Conservation (phyloP, 2,113 vertebrate species). For the Lates calcarifer region DNA sequence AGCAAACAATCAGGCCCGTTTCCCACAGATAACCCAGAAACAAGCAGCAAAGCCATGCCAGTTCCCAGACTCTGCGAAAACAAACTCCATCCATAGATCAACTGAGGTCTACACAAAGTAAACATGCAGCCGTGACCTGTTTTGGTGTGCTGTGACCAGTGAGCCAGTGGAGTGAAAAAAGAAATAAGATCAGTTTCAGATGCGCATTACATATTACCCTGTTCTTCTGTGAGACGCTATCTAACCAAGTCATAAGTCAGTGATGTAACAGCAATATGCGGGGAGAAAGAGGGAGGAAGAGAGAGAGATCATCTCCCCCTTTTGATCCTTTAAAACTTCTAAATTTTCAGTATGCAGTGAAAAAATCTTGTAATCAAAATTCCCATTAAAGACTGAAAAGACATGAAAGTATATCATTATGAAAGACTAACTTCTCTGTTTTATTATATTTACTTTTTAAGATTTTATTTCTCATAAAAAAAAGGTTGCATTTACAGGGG, state of each 20-base stretch:
- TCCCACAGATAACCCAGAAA: conserved; percentile 19
- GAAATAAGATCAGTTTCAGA: not conserved
- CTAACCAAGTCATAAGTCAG: not conserved
- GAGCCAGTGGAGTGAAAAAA: not conserved
- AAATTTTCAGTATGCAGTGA: not conserved
- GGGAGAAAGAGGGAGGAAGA: not conserved
- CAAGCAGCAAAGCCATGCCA: not conserved
- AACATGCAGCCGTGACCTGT: conserved; percentile 13
- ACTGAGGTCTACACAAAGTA: conserved; percentile 3
- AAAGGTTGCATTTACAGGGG: not conserved
- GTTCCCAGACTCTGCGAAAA: conserved; percentile 33
- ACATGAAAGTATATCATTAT: not conserved
- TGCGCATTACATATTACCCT: not conserved
- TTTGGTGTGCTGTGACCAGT: not conserved
- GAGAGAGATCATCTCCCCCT: not conserved
- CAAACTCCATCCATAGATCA: conserved; percentile 27
- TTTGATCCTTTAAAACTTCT: not conserved
- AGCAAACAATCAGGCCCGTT: not conserved
- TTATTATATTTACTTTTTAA: not conserved
- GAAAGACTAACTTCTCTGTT: not conserved
- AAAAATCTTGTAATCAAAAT: not conserved
- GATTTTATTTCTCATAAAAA: not conserved
- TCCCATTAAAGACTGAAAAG: not conserved
- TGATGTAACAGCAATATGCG: not conserved
- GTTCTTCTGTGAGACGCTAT: not conserved